Conservation (phyloP, 1,140 invertebrate genomes). For the Drosophila mauritiana region DNA sequence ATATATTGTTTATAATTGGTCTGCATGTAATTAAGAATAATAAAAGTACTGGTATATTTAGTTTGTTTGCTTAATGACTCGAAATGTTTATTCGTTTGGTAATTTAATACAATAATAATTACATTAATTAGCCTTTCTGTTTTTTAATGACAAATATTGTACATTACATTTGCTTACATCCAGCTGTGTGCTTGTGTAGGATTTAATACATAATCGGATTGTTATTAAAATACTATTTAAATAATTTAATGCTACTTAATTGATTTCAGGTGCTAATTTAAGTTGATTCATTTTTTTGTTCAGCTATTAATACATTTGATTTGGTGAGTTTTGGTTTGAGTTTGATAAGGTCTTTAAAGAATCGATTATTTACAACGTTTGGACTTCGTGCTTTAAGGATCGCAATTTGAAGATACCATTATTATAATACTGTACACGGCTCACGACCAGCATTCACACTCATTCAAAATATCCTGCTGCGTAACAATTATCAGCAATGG, state of each 20-base stretch:
- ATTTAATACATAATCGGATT: constrained; percentile 31
- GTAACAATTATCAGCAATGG: constrained; percentile 24
- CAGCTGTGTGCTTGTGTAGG: neutral
- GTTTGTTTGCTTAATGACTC: constrained; percentile 68
- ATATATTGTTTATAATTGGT: constrained; percentile 30
- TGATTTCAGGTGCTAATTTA: constrained; percentile 59
- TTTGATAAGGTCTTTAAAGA: constrained; percentile 1
- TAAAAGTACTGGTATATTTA: constrained; percentile 1
- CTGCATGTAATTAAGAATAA: constrained; percentile 45
- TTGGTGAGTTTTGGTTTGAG: constrained; percentile 31
- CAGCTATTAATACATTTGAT: constrained; percentile 13
- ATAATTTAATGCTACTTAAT: constrained; percentile 75
- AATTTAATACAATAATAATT: constrained; percentile 76
- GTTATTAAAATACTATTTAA: constrained; percentile 46
- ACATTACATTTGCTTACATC: constrained; percentile 23
- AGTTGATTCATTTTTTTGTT: constrained; percentile 16
- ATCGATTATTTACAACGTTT: neutral
- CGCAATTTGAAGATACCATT: constrained; percentile 6
- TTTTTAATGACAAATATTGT: constrained; percentile 49
- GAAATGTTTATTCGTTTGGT: constrained; percentile 72
- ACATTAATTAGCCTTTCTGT: constrained; percentile 71
- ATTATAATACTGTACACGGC: constrained; percentile 73
- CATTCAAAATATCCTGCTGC: constrained; percentile 27
- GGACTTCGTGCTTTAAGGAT: constrained; percentile 23
- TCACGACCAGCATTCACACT: constrained; percentile 40